Percentiles rank a stretch among this genome's conserved stretches.
These are phyloP conservation scores for Poecile atricapillus DNA, from an alignment of 2,113 vertebrate genomes.

Conservation along the genomic window DNA sequence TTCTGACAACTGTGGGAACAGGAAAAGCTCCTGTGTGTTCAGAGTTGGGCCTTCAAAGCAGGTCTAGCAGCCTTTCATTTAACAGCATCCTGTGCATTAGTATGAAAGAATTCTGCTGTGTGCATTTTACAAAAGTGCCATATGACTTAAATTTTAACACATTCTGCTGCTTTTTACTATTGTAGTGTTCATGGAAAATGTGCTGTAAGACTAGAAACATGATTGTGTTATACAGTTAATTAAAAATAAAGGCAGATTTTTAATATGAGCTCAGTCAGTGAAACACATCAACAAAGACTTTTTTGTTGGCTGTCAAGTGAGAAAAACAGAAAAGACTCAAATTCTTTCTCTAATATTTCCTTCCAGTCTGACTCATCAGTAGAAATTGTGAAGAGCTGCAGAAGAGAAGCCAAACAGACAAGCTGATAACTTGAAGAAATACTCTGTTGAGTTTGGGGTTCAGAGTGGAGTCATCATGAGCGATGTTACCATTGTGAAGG, in stretches of 20 bases:
- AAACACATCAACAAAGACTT: conserved; percentile 76
- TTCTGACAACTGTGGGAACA: not conserved
- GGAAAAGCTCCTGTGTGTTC: not conserved
- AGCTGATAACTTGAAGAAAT: conserved; percentile 78
- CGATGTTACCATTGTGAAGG: conserved; percentile 99
- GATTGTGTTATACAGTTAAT: conserved; percentile 54
- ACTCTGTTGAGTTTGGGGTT: conserved; percentile 83
- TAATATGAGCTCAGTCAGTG: conserved; percentile 60
- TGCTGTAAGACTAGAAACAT: conserved; percentile 40
- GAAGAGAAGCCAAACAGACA: conserved; percentile 78
- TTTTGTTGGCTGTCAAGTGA: conserved; percentile 80
- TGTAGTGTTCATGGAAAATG: conserved; percentile 28
- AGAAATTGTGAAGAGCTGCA: conserved; percentile 85
- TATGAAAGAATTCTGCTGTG: not conserved
- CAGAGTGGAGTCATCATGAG: conserved; percentile 95
- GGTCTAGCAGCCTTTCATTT: not conserved
- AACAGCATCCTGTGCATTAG: not conserved
- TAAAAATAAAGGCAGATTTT: conserved; percentile 64
- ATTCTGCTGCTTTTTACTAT: not conserved
- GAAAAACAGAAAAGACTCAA: conserved; percentile 78
- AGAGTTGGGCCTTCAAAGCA: not conserved
- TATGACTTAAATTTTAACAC: conserved; percentile 27
- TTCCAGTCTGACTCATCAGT: conserved; percentile 94
- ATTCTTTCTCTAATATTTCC: conserved; percentile 85
- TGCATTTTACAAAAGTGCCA: not conserved